Evolutionary conservation across 2,797 vertebrate genomes (phyloP).

Genomic region (Brachymystax lenok): DNA sequence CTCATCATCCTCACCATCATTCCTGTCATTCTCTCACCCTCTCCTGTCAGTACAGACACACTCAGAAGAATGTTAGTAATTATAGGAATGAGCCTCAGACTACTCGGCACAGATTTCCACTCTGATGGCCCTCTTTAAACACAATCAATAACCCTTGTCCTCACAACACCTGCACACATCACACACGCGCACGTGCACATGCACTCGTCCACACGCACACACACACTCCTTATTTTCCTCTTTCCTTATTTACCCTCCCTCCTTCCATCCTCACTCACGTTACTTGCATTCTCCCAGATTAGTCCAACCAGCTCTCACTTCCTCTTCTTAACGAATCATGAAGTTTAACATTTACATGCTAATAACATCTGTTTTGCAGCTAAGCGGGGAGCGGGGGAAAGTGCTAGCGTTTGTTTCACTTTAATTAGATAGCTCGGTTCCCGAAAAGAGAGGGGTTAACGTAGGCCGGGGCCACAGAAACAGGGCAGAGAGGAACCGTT

Average conservation of each 20-base stretch:
- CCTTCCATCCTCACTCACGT: not conserved
- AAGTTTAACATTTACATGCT: slow-evolving; percentile 80
- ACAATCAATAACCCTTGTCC: not conserved
- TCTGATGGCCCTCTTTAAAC: not conserved
- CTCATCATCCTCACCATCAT: not conserved
- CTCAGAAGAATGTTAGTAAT: too few relatives aligned
- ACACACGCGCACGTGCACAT: too few relatives aligned
- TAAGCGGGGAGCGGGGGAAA: slow-evolving; percentile 32
- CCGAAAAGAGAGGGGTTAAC: slow-evolving; percentile 50
- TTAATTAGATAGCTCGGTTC: slow-evolving; percentile 76
- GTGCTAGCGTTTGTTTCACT: slow-evolving; percentile 77
- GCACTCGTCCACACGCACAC: slow-evolving; percentile 21
- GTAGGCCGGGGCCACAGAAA: slow-evolving; percentile 57
- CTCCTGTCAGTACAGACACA: too few relatives aligned
- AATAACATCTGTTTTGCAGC: slow-evolving; percentile 75
- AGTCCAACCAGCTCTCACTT: slow-evolving; percentile 82
- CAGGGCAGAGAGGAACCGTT: slow-evolving; percentile 25
- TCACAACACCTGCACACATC: slow-evolving; percentile 2
- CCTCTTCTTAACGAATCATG: slow-evolving; percentile 86
- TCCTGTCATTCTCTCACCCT: too few relatives aligned
- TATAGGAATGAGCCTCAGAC: too few relatives aligned
- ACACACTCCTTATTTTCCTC: slow-evolving; percentile 24
- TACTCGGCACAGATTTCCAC: not conserved
- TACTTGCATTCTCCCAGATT: slow-evolving; percentile 58
- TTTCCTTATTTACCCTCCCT: slow-evolving; percentile 21